A percentile compares a stretch with the other conserved stretches of the same genome.
Conservation (phyloP, 2,888 invertebrate genomes). For the Tuta absoluta region DNA sequence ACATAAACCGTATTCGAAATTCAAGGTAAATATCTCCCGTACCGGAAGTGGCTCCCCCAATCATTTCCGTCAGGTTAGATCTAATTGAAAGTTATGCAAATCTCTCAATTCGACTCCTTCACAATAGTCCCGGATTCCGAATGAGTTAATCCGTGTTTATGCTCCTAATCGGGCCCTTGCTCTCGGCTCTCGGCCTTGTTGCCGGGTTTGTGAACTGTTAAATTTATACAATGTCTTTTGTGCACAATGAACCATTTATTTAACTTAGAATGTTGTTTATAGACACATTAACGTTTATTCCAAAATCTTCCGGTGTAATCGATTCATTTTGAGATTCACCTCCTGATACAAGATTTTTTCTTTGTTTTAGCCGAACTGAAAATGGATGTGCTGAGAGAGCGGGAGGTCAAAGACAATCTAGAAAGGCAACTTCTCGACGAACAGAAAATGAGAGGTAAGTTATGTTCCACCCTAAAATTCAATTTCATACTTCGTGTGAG, state of each 20-base stretch:
- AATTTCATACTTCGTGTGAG: conserved; percentile 22
- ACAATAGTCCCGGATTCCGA: conserved; percentile 79
- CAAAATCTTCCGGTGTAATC: conserved; percentile 44
- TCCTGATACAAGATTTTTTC: conserved; percentile 32
- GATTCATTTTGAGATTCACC: conserved; percentile 27
- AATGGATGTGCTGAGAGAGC: conserved; percentile 96
- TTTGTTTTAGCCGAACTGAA: conserved; percentile 94
- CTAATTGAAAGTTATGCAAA: conserved; percentile 82
- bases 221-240: conserved; percentile 76
- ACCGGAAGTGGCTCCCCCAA: conserved; percentile 68
- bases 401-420: conserved; percentile 95
- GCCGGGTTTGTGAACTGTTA: conserved; percentile 73
- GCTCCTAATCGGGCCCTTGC: conserved; percentile 78
- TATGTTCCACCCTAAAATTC: conserved; percentile 15
- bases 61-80: conserved; percentile 76
- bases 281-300: conserved; percentile 53
- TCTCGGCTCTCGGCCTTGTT: conserved; percentile 65
- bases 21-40: conserved; percentile 38
- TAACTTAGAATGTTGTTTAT: conserved; percentile 61
- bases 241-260: conserved; percentile 67
- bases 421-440: conserved; percentile 97
- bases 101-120: conserved; percentile 79
- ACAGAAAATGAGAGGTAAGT: conserved; percentile 96
- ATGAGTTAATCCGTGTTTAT: conserved; percentile 81
- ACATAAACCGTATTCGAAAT: conserved; percentile 27